A percentile compares a stretch with the other conserved stretches of the same genome.
phyloP scores from a whole-genome alignment of 2,888 invertebrate species.

The Pachydiplax longipennis region DNA sequence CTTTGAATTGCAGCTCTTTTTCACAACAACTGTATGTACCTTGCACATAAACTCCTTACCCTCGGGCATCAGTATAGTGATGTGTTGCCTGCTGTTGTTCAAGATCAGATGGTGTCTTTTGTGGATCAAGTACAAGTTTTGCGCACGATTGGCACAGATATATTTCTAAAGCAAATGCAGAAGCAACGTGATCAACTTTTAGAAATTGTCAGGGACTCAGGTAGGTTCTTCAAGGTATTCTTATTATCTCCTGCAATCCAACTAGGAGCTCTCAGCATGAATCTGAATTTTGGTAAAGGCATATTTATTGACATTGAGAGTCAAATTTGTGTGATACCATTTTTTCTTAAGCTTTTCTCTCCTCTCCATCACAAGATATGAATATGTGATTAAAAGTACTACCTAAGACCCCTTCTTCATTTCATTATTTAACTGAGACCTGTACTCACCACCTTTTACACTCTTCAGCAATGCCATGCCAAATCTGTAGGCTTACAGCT shows the following conservation, averaged over 20 bases:
- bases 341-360: background rate
- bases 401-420: too few relatives aligned
- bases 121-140: slow-evolving; percentile 73
- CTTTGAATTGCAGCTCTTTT: slow-evolving; percentile 72
- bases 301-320: slow-evolving; percentile 49
- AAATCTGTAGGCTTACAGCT: too few relatives aligned
- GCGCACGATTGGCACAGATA: slow-evolving; percentile 72
- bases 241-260: too few relatives aligned
- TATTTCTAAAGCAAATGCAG: slow-evolving; percentile 76
- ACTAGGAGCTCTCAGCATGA: too few relatives aligned
- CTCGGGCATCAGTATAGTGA: slow-evolving; percentile 73
- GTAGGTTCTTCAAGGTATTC: slow-evolving; percentile 59
- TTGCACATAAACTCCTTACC: slow-evolving; percentile 76
- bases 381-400: too few relatives aligned
- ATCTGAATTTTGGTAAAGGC: too few relatives aligned
- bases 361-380: too few relatives aligned
- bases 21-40: slow-evolving; percentile 91
- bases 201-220: slow-evolving; percentile 78
- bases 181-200: slow-evolving; percentile 78
- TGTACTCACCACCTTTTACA: too few relatives aligned
- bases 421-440: too few relatives aligned
- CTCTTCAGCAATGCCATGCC: too few relatives aligned
- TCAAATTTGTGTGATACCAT: background rate
- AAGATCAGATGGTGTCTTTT: slow-evolving; percentile 69
- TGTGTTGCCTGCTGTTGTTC: slow-evolving; percentile 65